Base-by-base conservation (phyloP, 2,113 vertebrate genomes). In the Lagopus leucura region DNA sequence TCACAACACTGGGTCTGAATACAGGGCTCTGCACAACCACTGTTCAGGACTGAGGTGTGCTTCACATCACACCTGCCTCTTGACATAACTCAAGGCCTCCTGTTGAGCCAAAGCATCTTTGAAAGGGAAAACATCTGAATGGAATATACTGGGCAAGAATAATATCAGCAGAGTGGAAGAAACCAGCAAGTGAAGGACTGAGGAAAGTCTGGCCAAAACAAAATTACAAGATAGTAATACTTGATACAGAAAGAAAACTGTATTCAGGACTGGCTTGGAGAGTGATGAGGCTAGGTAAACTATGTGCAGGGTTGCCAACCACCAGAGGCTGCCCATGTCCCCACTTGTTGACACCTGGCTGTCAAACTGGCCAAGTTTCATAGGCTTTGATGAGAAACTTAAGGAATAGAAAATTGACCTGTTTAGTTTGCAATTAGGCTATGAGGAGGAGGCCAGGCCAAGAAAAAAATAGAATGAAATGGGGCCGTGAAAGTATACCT, bases 1-100 rank as follows among this genome's bases (percentile, higher is more conserved):
- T 67, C 40, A n/a, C 50, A 57, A 22, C 25, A 2, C 54, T 4
- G 0, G 34, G 4, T 42, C 48, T 1, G 2, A 32, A 24, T 34
- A 43, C 47, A 36, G 50, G 64, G 21, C 48, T 50, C 57, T 50
- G 12, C 32, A 30, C 32, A 1, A 25, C 55, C 69, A 25, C 45
- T 54, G 52, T 13, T 32, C 12, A 32, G 47, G 30, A 55, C 69
- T 17, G n/a, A 55, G 11, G 10, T 14, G 42, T 36, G 5, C 30
- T 69, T 40, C 54, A 48, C 25, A 55, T 47, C 30, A 32, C 25
- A 27, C 34, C 40, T 75, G 42, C 57, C 47, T 21, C 40, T 63
- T 42, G 55, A 10, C 20, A 63, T 42, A 61, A 25, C 25, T 18
- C 54, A 28, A 48, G 28, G 43, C 32, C 32, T 80, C 28, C 63